Evolutionary conservation across 2,113 vertebrate species (phyloP).

Genomic region (Ornithorhynchus anatinus): DNA sequence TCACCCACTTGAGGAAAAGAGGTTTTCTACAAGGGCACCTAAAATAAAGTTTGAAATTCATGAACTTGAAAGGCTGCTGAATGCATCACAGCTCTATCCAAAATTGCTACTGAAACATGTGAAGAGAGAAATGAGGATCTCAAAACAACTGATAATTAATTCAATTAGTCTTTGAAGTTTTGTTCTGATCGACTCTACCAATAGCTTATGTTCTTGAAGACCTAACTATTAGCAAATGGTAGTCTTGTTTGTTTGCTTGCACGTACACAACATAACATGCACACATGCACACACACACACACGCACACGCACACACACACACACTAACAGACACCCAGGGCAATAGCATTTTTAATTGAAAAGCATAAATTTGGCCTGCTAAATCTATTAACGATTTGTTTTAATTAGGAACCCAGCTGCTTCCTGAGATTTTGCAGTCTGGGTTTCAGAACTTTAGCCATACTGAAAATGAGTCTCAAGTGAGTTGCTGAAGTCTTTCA

Average conservation of each 20-base stretch:
- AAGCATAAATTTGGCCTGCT: slow-evolving; percentile 80
- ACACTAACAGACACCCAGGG: slow-evolving; percentile 22
- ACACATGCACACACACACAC: background rate
- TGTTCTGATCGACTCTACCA: slow-evolving; percentile 20
- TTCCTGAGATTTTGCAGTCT: slow-evolving; percentile 76
- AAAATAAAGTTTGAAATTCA: background rate
- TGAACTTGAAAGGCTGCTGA: background rate
- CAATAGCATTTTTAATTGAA: slow-evolving; percentile 66
- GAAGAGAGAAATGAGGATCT: slow-evolving; percentile 8
- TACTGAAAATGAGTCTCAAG: slow-evolving; percentile 76
- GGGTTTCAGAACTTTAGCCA: slow-evolving; percentile 73
- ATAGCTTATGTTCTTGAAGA: slow-evolving; percentile 21
- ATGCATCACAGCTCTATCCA: background rate
- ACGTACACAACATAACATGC: background rate
- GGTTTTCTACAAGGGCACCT: background rate
- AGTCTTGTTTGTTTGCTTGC: slow-evolving; percentile 6
- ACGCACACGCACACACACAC: background rate
- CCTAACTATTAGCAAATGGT: background rate
- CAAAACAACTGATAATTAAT: slow-evolving; percentile 37
- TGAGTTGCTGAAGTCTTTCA: slow-evolving; percentile 62
- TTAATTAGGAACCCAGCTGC: slow-evolving; percentile 83
- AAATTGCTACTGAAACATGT: background rate
- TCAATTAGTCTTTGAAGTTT: background rate
- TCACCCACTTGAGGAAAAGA: background rate
- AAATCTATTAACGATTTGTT: slow-evolving; percentile 79